Evolutionary conservation across 2,797 vertebrate genomes (phyloP).

Genomic region (Microchirus variegatus): DNA sequence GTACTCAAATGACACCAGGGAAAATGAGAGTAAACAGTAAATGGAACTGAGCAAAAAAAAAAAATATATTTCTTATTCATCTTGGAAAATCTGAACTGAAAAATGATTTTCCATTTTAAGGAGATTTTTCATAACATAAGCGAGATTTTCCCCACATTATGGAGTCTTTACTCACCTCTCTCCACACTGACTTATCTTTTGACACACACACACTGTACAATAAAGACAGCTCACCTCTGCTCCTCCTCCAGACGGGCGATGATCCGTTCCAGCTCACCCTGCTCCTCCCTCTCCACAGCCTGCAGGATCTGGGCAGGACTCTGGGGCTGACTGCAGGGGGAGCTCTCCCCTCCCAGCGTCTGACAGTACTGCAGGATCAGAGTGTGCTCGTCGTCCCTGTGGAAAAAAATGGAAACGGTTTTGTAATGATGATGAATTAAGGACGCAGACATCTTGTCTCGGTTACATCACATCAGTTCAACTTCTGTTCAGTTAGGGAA

Average conservation of each 20-base stretch:
- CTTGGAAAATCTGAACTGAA: background rate
- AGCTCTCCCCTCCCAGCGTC: constrained; percentile 90
- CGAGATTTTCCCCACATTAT: background rate
- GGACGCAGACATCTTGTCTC: constrained; percentile 4
- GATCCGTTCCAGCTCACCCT: constrained; percentile 91
- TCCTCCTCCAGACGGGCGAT: constrained; percentile 94
- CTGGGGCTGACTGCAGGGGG: constrained; percentile 92
- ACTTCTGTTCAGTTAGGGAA: too few relatives aligned
- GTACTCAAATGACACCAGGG: constrained; percentile 16
- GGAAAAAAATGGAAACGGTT: constrained; percentile 11
- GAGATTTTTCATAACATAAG: background rate
- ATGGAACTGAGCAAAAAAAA: background rate
- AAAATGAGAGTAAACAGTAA: background rate
- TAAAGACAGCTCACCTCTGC: constrained; percentile 82
- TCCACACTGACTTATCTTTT: background rate
- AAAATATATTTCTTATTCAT: too few relatives aligned
- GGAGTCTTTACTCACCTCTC: background rate
- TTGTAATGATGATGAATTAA: constrained; percentile 1
- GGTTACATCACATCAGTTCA: background rate
- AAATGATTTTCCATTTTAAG: background rate
- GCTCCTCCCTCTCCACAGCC: constrained; percentile 93
- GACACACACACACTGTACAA: background rate
- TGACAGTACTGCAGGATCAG: constrained; percentile 98
- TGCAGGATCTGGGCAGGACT: constrained; percentile 97
- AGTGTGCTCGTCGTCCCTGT: constrained; percentile 95